Evolutionary conservation across 2,797 vertebrate species (phyloP), one percentile per base, ranked within the genome.

Genomic region (Arctocebus calabarensis): DNA sequence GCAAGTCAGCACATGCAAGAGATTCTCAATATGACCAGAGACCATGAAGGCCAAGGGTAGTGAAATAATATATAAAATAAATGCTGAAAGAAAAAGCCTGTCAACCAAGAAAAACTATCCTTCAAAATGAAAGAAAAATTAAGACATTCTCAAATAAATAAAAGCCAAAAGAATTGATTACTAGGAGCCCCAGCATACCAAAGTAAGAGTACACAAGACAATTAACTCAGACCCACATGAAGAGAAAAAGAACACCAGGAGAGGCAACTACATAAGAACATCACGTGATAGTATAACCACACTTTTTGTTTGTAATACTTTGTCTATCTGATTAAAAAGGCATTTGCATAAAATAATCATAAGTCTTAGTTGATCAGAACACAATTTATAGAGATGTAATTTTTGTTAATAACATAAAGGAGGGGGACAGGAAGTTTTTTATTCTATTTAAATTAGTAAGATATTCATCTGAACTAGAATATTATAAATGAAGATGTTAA

Each of bases 361-460:
- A 61, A 83, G 32, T 78, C 19, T 70, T 17, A 66, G 27, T 59
- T 52, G 6, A 82, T 57, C 64, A 29, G 34, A 70, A 25, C 7
- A 61, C 7, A 90, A 2, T 74, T 84, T 34, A 55, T 78, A 78
- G 77, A 73, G 37, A 48, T 22, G 5, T 82, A 48, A 88, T 29
- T 83, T 83, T 6, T 83, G 48, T 29, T 74, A 62, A 40, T 2
- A 85, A 14, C 20, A 82, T 19, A 85, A 82, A 82, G 78, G 37
- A 86, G 32, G 4, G 32, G 23, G 37, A 23, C 75, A 32, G 17
- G 32, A n/a, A 77, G 10, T 37, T 82, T 84, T 71, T 85, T 48
- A 92, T 34, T 34, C 16, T 34, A 16, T 34, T 79, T 61, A 89
- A 94, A 88, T 79, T 34, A 89, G 77, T 71, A 85, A 89, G 61